Percentiles rank a stretch among this genome's conserved stretches.
Conservation (phyloP, 2,113 vertebrate species). For the Rutilus rutilus region DNA sequence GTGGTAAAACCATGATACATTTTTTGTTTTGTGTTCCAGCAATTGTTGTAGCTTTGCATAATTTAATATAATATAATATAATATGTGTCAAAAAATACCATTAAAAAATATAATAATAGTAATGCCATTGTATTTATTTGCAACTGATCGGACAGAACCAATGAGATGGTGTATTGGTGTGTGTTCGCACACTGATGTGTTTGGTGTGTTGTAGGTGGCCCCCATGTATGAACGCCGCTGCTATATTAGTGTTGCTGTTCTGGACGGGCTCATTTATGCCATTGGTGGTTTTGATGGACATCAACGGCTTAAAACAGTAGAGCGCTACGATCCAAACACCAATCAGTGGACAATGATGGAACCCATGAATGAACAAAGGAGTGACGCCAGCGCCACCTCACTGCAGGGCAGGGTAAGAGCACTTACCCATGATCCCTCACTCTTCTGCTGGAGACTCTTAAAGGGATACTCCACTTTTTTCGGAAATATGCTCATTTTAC, state of each 20-base stretch:
- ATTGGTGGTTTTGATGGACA: slow-evolving; percentile 84
- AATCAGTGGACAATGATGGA: slow-evolving; percentile 83
- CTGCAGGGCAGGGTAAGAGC: slow-evolving; percentile 78
- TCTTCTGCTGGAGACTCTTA: too few species aligned
- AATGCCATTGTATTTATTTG: neutral
- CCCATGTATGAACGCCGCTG: slow-evolving; percentile 84
- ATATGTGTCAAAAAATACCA: neutral
- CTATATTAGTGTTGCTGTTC: slow-evolving; percentile 80
- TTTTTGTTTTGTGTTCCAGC: too few species aligned
- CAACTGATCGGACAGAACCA: neutral
- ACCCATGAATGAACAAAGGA: slow-evolving; percentile 81
- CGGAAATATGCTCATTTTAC: too few species aligned
- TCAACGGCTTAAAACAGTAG: slow-evolving; percentile 38
- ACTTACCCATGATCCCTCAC: neutral
- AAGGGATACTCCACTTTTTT: too few species aligned
- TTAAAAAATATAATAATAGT: neutral
- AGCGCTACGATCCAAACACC: slow-evolving; percentile 74
- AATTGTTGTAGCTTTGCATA: too few species aligned
- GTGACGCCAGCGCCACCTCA: slow-evolving; percentile 78
- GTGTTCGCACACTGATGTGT: neutral
- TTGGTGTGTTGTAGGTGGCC: slow-evolving; percentile 67
- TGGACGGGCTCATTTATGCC: slow-evolving; percentile 79
- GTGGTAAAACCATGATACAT: too few species aligned
- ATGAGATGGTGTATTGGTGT: neutral
- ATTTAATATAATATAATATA: too few species aligned